A percentile compares a stretch with the other conserved stretches of the same genome.
These are phyloP conservation scores for Zootoca vivipara DNA, from an alignment of 2,113 vertebrate genomes.

Conservation along the genomic window DNA sequence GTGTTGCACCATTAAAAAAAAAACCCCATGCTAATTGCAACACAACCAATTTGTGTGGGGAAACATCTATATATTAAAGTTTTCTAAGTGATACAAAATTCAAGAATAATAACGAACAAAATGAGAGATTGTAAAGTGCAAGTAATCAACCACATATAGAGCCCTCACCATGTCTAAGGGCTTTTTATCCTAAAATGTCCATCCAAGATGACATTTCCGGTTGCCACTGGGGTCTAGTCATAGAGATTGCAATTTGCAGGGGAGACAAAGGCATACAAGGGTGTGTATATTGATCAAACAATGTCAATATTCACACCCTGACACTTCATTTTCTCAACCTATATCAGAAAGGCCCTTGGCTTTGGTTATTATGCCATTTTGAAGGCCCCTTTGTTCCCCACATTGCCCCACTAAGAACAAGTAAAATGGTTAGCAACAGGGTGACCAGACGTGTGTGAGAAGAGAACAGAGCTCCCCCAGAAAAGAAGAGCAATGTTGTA, in stretches of 20 bases:
- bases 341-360: not conserved
- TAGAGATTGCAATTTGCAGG: not conserved
- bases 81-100: not conserved
- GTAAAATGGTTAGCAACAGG: not conserved
- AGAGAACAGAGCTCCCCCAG: not conserved
- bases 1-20: too few species aligned
- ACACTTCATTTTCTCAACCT: not conserved
- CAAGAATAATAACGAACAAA: not conserved
- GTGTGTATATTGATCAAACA: not conserved
- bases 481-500: not conserved
- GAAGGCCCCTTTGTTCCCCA: not conserved
- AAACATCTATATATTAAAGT: not conserved
- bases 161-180: not conserved
- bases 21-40: too few species aligned
- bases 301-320: not conserved
- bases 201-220: not conserved
- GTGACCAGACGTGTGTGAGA: not conserved
- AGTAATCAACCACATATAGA: not conserved
- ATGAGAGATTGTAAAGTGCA: not conserved
- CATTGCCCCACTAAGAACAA: not conserved
- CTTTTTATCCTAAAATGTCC: not conserved
- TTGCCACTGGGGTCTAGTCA: not conserved
- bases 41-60: too few species aligned
- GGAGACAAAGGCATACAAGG: not conserved
- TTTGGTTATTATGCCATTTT: not conserved